A percentile compares a stretch with the other conserved stretches of the same genome.
These are phyloP conservation scores for Sciurus carolinensis DNA, from an alignment of 2,797 vertebrate species.

Conservation along the genomic window DNA sequence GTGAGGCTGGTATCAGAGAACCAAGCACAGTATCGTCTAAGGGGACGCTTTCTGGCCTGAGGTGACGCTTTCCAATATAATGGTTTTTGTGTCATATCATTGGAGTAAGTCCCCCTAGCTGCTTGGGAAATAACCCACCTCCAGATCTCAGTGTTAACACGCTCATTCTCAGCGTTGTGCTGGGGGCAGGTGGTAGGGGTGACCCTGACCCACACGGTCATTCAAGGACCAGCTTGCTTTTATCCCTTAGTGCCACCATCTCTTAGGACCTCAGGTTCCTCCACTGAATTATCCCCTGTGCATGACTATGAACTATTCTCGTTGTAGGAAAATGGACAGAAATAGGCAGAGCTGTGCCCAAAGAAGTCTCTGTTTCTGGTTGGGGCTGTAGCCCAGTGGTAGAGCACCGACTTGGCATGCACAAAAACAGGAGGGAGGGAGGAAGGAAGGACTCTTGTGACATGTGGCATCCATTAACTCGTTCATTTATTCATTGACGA, in stretches of 20 bases:
- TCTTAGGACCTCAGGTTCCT: neutral
- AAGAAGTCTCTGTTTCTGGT: neutral
- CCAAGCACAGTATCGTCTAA: neutral
- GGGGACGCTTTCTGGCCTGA: neutral
- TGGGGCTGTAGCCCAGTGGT: no score
- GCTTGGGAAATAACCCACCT: neutral
- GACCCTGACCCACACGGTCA: rapidly evolving
- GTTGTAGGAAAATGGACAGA: neutral
- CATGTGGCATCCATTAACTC: neutral
- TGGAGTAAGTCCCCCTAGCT: neutral
- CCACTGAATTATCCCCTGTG: neutral
- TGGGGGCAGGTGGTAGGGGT: rapidly evolving
- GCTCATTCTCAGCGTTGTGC: neutral
- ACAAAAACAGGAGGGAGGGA: no score
- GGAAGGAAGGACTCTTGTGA: neutral
- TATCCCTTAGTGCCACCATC: neutral
- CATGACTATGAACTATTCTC: no score
- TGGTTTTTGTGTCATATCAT: neutral
- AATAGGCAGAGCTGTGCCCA: no score
- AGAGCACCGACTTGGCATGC: no score
- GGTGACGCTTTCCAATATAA: neutral
- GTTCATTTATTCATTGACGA: neutral
- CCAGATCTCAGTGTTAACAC: neutral
- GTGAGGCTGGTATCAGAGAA: neutral
- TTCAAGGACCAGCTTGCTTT: neutral